phyloP scores from a whole-genome alignment of 2,797 vertebrate species.

The Scolopax rusticola region DNA sequence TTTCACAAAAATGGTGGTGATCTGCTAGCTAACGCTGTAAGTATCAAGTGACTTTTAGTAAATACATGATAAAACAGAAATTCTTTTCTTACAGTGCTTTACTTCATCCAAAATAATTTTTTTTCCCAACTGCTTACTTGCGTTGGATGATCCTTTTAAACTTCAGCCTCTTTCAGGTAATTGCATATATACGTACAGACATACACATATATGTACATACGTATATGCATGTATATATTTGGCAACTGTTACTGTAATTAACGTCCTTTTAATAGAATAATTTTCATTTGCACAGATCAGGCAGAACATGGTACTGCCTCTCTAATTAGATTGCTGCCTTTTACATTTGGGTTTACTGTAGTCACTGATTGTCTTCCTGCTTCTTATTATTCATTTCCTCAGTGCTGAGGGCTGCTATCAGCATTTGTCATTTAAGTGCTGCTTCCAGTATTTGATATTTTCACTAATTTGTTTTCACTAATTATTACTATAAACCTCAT shows the following conservation, averaged over 20 bases:
- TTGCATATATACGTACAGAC: not conserved
- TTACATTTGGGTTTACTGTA: not conserved
- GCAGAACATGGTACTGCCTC: not conserved
- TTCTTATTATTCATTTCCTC: not conserved
- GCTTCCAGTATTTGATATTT: not conserved
- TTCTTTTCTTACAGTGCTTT: not conserved
- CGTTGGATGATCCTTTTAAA: not conserved
- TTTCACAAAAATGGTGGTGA: not conserved
- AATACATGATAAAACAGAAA: not conserved
- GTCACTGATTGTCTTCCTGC: not conserved
- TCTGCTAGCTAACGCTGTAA: not conserved
- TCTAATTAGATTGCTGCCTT: not conserved
- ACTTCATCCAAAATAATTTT: not conserved
- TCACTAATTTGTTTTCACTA: not conserved
- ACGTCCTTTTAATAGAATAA: not conserved
- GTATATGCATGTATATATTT: not conserved
- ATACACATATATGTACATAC: accelerated
- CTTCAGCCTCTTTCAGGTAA: not conserved
- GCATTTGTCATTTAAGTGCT: not conserved
- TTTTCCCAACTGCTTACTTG: not conserved
- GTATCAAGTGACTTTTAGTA: not conserved
- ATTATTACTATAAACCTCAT: not conserved
- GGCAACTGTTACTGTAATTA: not conserved
- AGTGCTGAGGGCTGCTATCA: not conserved
- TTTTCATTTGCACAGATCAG: not conserved